Evolutionary conservation across 2,797 vertebrate species (phyloP).

Genomic region (Chrosomus eos): DNA sequence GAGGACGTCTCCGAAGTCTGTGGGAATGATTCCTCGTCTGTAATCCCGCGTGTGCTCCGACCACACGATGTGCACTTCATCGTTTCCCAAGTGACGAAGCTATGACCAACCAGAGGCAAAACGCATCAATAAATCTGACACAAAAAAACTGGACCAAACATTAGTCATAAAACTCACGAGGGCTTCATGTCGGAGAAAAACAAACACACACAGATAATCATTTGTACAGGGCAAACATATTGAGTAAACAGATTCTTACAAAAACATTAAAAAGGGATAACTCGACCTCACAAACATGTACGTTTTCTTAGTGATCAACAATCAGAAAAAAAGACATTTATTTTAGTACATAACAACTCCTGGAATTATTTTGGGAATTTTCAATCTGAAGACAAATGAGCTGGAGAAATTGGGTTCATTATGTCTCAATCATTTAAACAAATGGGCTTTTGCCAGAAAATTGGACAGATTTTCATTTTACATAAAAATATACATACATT

Average conservation of each 20-base stretch:
- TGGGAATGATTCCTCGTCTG: constrained; percentile 94
- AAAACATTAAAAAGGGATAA: not conserved
- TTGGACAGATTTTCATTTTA: constrained; percentile 77
- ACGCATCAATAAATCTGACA: constrained; percentile 58
- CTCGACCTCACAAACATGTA: constrained; percentile 36
- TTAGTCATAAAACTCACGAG: constrained; percentile 42
- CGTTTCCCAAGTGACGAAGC: constrained; percentile 99
- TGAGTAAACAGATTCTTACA: not conserved
- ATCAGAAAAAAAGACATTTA: constrained; percentile 39
- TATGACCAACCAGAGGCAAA: constrained; percentile 66
- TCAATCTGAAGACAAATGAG: constrained; percentile 71
- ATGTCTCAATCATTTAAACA: constrained; percentile 80
- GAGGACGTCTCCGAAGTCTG: constrained; percentile 95
- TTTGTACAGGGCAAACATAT: not conserved
- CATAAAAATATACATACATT: constrained; percentile 56
- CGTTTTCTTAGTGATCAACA: constrained; percentile 50
- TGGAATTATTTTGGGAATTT: constrained; percentile 68
- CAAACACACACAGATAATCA: not conserved
- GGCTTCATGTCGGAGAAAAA: not conserved
- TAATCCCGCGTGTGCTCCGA: constrained; percentile 98
- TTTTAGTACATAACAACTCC: constrained; percentile 50
- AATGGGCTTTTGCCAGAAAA: constrained; percentile 80
- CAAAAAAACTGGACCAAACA: constrained; percentile 60
- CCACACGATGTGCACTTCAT: constrained; percentile 99
- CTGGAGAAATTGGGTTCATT: constrained; percentile 77